Evolutionary conservation across 2,797 vertebrate species (phyloP), one percentile per base, ranked within the genome.

Genomic region (Dicrostonyx torquatus): DNA sequence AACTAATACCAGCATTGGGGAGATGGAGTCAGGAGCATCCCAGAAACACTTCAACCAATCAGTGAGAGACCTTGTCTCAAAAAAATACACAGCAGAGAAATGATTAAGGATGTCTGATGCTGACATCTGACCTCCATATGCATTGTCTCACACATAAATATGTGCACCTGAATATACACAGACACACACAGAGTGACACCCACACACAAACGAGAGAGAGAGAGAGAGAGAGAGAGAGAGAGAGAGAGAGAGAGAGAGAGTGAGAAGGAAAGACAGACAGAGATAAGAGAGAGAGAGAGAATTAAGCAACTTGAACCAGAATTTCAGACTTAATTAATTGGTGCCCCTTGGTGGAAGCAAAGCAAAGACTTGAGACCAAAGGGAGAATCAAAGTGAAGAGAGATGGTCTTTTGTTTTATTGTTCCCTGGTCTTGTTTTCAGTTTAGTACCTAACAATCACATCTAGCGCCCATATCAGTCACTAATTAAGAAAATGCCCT

Each of bases 321-420:
- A 50, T 76, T 80, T 26, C 78, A 78, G 70, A 17, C 1, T 43
- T 45, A 62, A 82, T 62, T 1, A 72, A 88, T 79, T 89, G 76
- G 91, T 93, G n/a, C 29, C 55, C 14, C 24, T 83, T 37, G 53
- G 55, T 78, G 34, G 50, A 94, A 96, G 90, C 2, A 12, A 83
- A 78, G 62, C 60, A 55, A 73, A 87, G 43, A 50, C 58, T 76
- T 72, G 90, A 84, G 92, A 91, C 24, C 87, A 92, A 94, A 94
- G 58, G 31, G 58, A 78, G 13, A 91, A 76, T 90, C 50, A 76
- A 75, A 94, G 31, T 34, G 70, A 89, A 90, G 84, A 87, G 37
- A 87, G 53, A 76, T 86, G 80, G 29, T 92, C 48, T 66, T 76
- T 94, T 79, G 13, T 34, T 37, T 75, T n/a, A 5, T 75, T 20